phyloP scores from a whole-genome alignment of 2,113 vertebrate species.

The Dolichotis patagonum region DNA sequence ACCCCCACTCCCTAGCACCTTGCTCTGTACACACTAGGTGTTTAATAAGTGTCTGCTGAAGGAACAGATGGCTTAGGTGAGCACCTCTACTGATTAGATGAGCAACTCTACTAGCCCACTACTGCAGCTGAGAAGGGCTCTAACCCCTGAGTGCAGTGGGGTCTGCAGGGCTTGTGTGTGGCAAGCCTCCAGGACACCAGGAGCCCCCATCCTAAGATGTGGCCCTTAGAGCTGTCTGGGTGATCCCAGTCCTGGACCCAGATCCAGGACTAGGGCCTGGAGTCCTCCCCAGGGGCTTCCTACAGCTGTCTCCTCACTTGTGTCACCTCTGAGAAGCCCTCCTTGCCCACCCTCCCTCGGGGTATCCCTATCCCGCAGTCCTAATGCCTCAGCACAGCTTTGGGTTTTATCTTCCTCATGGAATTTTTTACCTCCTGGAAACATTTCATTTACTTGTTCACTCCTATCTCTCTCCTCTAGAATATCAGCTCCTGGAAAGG shows the following conservation, averaged over 20 bases:
- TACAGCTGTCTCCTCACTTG: not conserved
- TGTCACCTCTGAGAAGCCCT: not conserved
- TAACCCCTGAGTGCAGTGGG: not conserved
- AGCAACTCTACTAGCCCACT: not conserved
- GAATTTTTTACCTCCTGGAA: not conserved
- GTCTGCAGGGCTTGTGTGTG: not conserved
- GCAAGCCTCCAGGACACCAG: not conserved
- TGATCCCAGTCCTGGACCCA: not conserved
- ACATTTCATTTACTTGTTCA: not conserved
- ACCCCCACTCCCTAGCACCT: not conserved
- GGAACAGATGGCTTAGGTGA: not conserved
- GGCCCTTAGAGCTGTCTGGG: not conserved
- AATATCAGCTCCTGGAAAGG: not conserved
- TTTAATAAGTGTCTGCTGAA: not conserved
- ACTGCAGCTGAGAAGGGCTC: not conserved
- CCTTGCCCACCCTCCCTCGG: not conserved
- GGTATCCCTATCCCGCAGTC: not conserved
- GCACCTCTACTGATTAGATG: not conserved
- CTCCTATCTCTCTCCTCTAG: not conserved
- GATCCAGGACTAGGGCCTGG: not conserved
- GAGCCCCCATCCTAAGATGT: not conserved
- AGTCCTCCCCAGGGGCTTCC: not conserved
- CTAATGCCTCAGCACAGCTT: not conserved
- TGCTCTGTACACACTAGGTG: not conserved
- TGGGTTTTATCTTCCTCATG: not conserved